A percentile compares a stretch with the other conserved stretches of the same genome.
These are phyloP conservation scores for Caenorhabditis virilis DNA, from an alignment of 2,888 invertebrate genomes.

Conservation along the genomic window DNA sequence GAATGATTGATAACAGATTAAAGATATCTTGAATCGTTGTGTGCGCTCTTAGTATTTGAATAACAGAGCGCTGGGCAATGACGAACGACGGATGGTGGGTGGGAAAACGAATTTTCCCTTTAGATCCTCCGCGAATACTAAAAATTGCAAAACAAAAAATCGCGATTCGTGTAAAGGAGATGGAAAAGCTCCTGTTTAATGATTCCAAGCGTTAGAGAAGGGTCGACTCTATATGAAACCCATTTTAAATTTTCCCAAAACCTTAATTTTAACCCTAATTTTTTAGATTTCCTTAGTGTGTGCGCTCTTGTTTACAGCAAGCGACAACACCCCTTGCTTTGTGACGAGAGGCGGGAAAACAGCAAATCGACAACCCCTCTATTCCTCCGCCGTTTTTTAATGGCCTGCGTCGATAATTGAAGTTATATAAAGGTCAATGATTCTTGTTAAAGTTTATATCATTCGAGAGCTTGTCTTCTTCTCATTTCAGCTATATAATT, in stretches of 20 bases:
- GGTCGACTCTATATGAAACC: too few species aligned
- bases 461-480: too few species aligned
- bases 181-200: too few species aligned
- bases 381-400: slow-evolving; percentile 19
- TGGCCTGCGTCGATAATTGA: too few species aligned
- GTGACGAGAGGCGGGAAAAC: slow-evolving; percentile 22
- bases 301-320: slow-evolving; percentile 32
- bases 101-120: slow-evolving; percentile 16
- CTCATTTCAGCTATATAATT: neutral
- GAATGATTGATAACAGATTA: neutral
- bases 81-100: slow-evolving; percentile 23
- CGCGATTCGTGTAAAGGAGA: too few species aligned
- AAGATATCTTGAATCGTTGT: slow-evolving; percentile 8
- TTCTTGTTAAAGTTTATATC: too few species aligned
- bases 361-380: slow-evolving; percentile 10
- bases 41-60: slow-evolving; percentile 41
- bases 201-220: too few species aligned
- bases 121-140: slow-evolving; percentile 10
- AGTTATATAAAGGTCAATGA: too few species aligned
- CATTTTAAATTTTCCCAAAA: too few species aligned
- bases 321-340: slow-evolving; percentile 12
- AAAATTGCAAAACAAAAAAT: slow-evolving; percentile 10
- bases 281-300: too few species aligned
- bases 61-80: slow-evolving; percentile 37
- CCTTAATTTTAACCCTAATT: too few species aligned